These are phyloP conservation scores for Leiothrix lutea DNA, from an alignment of 2,113 vertebrate species.

Conservation along the genomic window DNA sequence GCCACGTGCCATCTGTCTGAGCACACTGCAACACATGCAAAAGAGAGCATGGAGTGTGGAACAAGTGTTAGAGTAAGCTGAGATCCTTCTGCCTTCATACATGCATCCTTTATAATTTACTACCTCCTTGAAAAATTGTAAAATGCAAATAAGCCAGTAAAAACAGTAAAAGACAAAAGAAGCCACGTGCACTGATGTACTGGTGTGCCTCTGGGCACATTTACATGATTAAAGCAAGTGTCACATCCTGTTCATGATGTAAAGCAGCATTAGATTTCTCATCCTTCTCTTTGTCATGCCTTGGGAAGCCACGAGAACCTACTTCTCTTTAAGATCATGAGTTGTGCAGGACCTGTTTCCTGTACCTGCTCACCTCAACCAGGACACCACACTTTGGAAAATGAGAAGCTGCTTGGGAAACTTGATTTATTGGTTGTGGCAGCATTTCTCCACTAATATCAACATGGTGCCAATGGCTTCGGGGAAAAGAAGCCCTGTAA, in stretches of 20 bases:
- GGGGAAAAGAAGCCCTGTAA: background rate
- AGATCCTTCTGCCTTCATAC: background rate
- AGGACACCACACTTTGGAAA: background rate
- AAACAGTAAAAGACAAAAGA: background rate
- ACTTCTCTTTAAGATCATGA: background rate
- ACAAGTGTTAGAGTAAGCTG: background rate
- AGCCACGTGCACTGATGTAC: background rate
- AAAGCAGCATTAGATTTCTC: slow-evolving; percentile 18
- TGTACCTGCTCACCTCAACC: background rate
- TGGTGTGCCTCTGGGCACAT: background rate
- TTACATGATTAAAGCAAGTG: background rate
- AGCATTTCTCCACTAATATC: background rate
- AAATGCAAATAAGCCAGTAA: background rate
- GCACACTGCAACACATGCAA: background rate
- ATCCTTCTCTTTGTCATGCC: background rate
- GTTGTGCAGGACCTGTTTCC: background rate
- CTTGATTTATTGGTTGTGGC: background rate
- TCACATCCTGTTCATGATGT: slow-evolving; percentile 23
- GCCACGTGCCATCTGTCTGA: background rate
- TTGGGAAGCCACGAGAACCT: background rate
- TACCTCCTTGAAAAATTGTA: background rate
- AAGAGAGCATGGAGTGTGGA: background rate
- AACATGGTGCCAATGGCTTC: background rate
- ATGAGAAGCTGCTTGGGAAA: background rate
- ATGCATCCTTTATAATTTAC: background rate